Evolutionary conservation across 2,797 vertebrate genomes (phyloP), one percentile per base, ranked within the genome.

Genomic region (Urophycis tenuis): DNA sequence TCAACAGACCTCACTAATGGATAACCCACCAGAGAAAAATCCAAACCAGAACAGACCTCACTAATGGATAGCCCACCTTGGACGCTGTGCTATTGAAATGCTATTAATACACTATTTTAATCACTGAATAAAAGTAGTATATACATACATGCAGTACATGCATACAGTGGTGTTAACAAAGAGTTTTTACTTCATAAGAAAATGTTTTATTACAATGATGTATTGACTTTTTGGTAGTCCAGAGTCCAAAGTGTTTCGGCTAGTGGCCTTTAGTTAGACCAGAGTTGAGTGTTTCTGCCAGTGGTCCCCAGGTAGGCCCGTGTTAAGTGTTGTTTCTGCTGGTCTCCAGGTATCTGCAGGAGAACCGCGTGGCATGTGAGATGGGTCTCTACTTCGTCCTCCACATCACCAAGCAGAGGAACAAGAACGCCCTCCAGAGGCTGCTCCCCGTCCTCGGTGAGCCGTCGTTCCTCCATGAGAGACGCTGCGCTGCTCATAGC

Each of bases 351-450:
- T 97, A 95, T 82, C 86, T 99, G 76, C 96, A 95, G 91, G 96
- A 98, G 78, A 97, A 98, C 92, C 91, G 95, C 75, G 95, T 97
- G 84, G 98, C 97, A 14, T 99, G 97, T 85, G 97, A 99, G 88
- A 95, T 99, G 81, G 96, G 96, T 12, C 94, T 99, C 0, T 99
- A 98, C 86, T 99, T 98, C 0, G 90, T 97, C 2, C 95, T 99
- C 60, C 97, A 99, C 86, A 94, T 99, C 32, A 96, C 96, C 53
- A 98, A 97, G 82, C 94, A 95, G 89, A 93, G 97, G 89, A 99
- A 99, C 88, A 98, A 95, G 88, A 99, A 98, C 1, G 96, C 96
- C 11, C 90, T 99, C 12, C 95, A 96, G 34, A 93, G 97, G 77
- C 87, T 99, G 12, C 91, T 99, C 3, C 96, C 97, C 0, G 92